phyloP scores from a whole-genome alignment of 2,113 vertebrate species.

The Dissostichus mawsoni region DNA sequence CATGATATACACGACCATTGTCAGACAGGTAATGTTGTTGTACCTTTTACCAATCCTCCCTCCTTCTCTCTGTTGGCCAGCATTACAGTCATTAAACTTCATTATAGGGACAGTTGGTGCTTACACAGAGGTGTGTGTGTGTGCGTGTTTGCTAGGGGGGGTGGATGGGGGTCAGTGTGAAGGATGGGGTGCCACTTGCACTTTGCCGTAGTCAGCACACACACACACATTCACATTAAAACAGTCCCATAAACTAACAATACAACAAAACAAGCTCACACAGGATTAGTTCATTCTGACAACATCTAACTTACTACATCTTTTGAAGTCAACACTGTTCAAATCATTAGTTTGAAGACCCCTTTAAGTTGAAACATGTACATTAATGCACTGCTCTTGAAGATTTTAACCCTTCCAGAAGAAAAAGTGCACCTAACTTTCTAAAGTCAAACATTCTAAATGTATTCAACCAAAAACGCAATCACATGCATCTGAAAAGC shows the following conservation, averaged over 20 bases:
- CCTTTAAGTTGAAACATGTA: no score
- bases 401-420: no score
- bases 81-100: constrained; percentile 81
- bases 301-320: constrained; percentile 5
- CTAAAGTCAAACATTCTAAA: neutral
- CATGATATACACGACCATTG: constrained; percentile 23
- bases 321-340: neutral
- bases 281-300: constrained; percentile 8
- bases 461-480: neutral
- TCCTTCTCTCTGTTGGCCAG: constrained; percentile 46
- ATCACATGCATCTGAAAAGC: neutral
- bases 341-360: neutral
- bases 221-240: constrained; percentile 48
- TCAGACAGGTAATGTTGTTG: constrained; percentile 51
- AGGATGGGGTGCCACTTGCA: constrained; percentile 76
- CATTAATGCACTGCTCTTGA: no score
- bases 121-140: constrained; percentile 60
- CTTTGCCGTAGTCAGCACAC: constrained; percentile 80
- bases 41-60: constrained; percentile 14
- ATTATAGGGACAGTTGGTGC: constrained; percentile 77
- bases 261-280: constrained; percentile 36
- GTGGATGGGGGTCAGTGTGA: constrained; percentile 65
- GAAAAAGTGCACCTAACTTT: no score
- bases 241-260: constrained; percentile 17
- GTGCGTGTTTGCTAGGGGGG: constrained; percentile 26